Percentiles rank a stretch among this genome's conserved stretches.
phyloP scores from a whole-genome alignment of 2,888 invertebrate genomes.

The Seira musarum region DNA sequence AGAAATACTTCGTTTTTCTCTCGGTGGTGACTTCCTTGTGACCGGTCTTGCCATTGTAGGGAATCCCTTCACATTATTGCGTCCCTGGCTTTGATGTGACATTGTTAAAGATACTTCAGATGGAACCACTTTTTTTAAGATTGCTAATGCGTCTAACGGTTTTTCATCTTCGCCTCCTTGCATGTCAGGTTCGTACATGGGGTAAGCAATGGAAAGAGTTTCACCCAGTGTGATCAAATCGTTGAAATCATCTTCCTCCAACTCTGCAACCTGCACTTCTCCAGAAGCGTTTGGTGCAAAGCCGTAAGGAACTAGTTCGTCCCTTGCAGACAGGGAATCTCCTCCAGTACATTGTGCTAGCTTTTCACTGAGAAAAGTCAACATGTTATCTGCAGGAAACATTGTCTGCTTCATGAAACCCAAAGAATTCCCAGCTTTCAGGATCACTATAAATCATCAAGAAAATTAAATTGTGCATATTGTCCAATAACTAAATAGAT shows the following conservation, averaged over 20 bases:
- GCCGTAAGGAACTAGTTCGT: constrained; percentile 40
- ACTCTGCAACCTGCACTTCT: constrained; percentile 73
- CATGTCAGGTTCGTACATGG: neutral
- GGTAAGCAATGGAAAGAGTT: constrained; percentile 37
- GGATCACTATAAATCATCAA: constrained; percentile 48
- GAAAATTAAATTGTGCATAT: constrained; percentile 4
- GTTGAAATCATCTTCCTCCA: constrained; percentile 73
- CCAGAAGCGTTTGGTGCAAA: constrained; percentile 71
- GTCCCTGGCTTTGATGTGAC: neutral
- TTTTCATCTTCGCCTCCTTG: neutral
- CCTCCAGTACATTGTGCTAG: constrained; percentile 53
- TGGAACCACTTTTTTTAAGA: neutral
- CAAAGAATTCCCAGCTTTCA: constrained; percentile 57
- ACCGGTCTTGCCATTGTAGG: neutral
- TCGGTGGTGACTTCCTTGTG: neutral
- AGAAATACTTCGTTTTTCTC: neutral
- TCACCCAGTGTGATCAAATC: constrained; percentile 47
- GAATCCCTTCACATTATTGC: neutral
- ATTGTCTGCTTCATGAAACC: constrained; percentile 57
- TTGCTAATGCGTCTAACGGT: neutral
- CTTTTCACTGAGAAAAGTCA: constrained; percentile 58
- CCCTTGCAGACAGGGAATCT: constrained; percentile 23
- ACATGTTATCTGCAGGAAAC: constrained; percentile 45
- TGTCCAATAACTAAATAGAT: neutral
- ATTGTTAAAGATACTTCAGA: neutral